phyloP scores from a whole-genome alignment of 1,140 invertebrate genomes.

The Maniola jurtina region DNA sequence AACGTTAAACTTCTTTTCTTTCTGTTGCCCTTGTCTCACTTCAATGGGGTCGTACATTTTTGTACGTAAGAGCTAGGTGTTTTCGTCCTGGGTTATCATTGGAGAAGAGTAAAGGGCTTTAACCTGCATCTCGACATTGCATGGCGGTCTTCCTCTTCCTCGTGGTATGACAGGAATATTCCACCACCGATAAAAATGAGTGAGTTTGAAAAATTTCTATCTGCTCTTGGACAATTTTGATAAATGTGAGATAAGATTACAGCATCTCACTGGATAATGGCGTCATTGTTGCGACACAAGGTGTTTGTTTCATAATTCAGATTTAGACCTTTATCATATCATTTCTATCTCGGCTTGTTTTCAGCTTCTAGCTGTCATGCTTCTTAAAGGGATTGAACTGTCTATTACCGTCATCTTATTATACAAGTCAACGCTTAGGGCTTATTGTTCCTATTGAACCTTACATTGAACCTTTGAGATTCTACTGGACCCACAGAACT shows the following conservation, averaged over 20 bases:
- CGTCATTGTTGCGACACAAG: conserved; percentile 4
- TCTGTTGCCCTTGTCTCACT: too few relatives aligned
- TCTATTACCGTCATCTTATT: neutral
- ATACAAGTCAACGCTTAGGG: neutral
- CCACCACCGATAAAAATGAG: neutral
- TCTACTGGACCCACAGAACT: too few relatives aligned
- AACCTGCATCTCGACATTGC: too few relatives aligned
- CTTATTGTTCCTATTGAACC: too few relatives aligned
- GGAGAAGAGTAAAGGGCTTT: too few relatives aligned
- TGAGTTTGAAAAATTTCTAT: neutral
- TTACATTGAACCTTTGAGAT: too few relatives aligned
- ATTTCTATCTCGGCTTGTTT: neutral
- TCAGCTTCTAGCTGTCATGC: conserved; percentile 2
- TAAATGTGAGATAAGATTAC: conserved; percentile 10
- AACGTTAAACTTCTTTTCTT: too few relatives aligned
- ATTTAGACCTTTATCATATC: conserved; percentile 6
- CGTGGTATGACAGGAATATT: too few relatives aligned
- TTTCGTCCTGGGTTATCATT: too few relatives aligned
- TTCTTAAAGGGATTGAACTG: neutral
- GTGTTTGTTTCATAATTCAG: conserved; percentile 10
- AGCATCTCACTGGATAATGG: conserved; percentile 10
- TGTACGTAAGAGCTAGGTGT: too few relatives aligned
- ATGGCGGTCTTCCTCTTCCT: too few relatives aligned
- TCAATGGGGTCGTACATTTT: too few relatives aligned
- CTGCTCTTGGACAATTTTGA: neutral